These are phyloP conservation scores for Anguilla anguilla DNA, from an alignment of 2,797 vertebrate genomes.

Conservation along the genomic window DNA sequence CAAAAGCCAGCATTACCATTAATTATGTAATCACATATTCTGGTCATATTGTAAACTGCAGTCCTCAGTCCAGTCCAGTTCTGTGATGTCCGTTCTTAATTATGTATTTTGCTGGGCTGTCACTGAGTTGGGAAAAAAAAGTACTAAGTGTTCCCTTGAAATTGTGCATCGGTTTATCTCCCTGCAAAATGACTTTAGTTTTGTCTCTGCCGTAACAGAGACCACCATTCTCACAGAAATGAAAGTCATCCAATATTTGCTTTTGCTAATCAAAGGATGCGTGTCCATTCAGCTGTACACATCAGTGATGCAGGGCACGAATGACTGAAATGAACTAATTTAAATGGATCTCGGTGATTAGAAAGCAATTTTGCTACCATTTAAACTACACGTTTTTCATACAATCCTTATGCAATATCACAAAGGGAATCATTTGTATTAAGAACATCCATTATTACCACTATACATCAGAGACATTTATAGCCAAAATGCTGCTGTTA, in stretches of 20 bases:
- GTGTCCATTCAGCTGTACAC: not conserved
- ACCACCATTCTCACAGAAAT: not conserved
- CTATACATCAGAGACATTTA: slow-evolving; percentile 47
- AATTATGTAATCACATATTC: not conserved
- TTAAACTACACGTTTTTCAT: not conserved
- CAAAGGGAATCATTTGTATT: slow-evolving; percentile 26
- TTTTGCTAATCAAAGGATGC: not conserved
- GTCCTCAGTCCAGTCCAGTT: slow-evolving; percentile 7
- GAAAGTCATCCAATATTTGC: not conserved
- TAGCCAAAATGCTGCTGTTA: slow-evolving; percentile 69
- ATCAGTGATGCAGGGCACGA: not conserved
- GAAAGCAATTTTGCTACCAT: not conserved
- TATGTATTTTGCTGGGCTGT: slow-evolving; percentile 5
- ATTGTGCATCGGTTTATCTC: not conserved
- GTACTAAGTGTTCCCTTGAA: not conserved
- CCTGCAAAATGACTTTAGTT: not conserved
- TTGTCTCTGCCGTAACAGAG: not conserved
- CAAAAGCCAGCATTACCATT: not conserved
- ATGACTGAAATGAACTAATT: not conserved
- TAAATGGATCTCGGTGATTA: not conserved
- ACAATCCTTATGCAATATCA: slow-evolving; percentile 28
- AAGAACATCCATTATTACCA: slow-evolving; percentile 27
- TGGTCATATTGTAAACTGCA: not conserved
- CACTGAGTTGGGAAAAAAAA: not conserved
- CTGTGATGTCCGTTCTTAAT: not conserved